Percentiles rank a stretch among this genome's conserved stretches.
Evolutionary conservation across 2,113 vertebrate species (phyloP).

Genomic region (Psittacula cyanocephala): DNA sequence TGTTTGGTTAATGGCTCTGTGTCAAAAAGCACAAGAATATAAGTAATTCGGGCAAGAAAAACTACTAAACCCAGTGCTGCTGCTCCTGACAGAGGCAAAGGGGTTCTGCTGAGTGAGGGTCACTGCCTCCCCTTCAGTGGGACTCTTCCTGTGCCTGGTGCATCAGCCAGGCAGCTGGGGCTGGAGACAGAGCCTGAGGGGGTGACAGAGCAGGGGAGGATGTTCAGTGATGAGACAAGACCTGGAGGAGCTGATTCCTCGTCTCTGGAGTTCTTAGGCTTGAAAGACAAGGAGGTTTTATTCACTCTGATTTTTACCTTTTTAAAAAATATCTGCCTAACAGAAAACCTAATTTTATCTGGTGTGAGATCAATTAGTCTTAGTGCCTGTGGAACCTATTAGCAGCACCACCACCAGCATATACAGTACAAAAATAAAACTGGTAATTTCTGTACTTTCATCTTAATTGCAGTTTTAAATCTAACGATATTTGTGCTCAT

Average conservation of each 20-base stretch:
- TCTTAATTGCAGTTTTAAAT: slow-evolving; percentile 57
- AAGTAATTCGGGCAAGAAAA: not conserved
- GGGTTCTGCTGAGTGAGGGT: not conserved
- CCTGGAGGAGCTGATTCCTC: not conserved
- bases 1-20: not conserved
- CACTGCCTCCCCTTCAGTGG: not conserved
- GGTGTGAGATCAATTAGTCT: slow-evolving; percentile 25
- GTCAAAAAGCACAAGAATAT: not conserved
- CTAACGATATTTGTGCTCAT: slow-evolving; percentile 50
- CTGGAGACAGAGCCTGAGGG: not conserved
- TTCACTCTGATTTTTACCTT: not conserved
- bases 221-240: not conserved
- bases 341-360: slow-evolving; percentile 17
- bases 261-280: not conserved
- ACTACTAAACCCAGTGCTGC: not conserved
- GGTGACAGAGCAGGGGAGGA: not conserved
- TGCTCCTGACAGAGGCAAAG: not conserved
- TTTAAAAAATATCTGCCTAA: not conserved
- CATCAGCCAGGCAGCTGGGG: not conserved
- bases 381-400: not conserved
- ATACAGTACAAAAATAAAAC: slow-evolving; percentile 55
- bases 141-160: not conserved
- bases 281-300: not conserved
- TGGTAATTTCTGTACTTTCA: slow-evolving; percentile 13
- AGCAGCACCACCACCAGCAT: not conserved